Base-by-base conservation (phyloP, 2,113 vertebrate genomes). In the Taxidea taxus region DNA sequence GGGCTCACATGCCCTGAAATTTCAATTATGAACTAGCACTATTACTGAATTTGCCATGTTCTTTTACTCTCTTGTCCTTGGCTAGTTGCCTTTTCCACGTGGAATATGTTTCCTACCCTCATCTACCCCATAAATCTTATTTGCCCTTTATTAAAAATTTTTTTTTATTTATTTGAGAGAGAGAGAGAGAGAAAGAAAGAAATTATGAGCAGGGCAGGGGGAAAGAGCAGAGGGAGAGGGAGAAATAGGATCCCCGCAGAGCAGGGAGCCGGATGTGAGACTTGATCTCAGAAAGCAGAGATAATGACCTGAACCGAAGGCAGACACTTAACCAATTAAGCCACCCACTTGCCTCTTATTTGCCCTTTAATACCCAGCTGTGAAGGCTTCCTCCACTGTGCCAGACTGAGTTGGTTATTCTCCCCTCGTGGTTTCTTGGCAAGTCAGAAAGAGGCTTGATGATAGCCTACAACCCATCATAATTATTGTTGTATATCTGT, bases 351-450 rank as follows among this genome's bases (percentile, higher is more conserved):
- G 16, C 7, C 66, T 16, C 25, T 77, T 58, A 77, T 23, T 93
- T 90, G 8, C 5, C 42, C 11, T 93, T 94, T 94, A 72, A 97
- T 86, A 95, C 51, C 82, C 64, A 93, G 47, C 85, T 93, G 10
- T 15, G 31, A 96, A 42, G 20, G 7, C 27, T 62, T 93, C n/a
- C 21, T 94, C 21, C 29, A 29, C 10, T 66, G 15, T 90, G 18
- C 18, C 70, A 56, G 6, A 27, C 34, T 92, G 54, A 84, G 34
- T 77, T 64, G n/a, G 4, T 31, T 83, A 21, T 60, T 74, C 74
- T 94, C 8, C 12, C 6, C 44, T 89, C 47, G 5, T 68, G 18
- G 13, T 78, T 92, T 95, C 25, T 80, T 89, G 78, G 7, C 7
- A 88, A 56, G 72, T 56, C 42, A 60, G 47, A 81, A 81, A 95